Conservation (phyloP, 1,140 invertebrate genomes). For the Theocolax elegans region DNA sequence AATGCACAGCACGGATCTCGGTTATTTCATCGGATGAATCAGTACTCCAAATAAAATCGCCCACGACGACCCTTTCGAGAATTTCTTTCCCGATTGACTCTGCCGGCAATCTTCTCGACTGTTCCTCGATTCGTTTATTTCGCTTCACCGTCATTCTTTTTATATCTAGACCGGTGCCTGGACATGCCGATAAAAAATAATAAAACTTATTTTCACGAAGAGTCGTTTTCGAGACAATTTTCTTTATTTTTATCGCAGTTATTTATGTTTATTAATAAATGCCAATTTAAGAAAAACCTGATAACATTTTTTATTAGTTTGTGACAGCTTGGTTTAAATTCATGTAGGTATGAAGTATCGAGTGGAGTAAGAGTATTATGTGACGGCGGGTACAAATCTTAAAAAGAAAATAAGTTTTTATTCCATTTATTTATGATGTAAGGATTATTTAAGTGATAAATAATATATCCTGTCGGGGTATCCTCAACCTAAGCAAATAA, state of each 20-base stretch:
- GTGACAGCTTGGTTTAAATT: no score
- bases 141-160: background rate
- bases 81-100: constrained; percentile 1
- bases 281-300: no score
- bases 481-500: no score
- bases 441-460: no score
- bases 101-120: background rate
- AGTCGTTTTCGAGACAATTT: background rate
- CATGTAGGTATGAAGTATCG: no score
- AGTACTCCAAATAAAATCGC: background rate
- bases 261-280: background rate
- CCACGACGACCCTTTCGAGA: background rate
- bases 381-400: no score
- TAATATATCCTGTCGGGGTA: no score
- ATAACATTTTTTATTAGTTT: no score
- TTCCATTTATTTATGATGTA: no score
- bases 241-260: background rate
- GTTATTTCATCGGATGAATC: background rate
- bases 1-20: background rate
- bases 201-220: background rate
- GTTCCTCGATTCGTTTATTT: background rate
- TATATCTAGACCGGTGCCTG: background rate
- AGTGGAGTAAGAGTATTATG: no score
- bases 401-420: no score
- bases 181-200: background rate